phyloP scores from a whole-genome alignment of 2,797 vertebrate genomes.

The Notoglanidium macrostoma region DNA sequence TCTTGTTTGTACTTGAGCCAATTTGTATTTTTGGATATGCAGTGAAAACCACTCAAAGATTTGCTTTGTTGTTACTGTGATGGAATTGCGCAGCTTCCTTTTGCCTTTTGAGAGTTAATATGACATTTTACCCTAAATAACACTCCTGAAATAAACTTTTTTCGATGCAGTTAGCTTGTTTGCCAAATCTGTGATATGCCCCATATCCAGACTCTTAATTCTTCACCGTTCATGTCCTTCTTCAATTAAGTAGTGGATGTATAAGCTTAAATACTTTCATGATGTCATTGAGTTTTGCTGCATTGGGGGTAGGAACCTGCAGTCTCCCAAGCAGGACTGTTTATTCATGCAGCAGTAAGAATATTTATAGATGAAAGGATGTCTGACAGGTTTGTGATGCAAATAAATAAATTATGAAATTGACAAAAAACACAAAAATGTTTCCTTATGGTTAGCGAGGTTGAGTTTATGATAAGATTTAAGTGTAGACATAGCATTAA shows the following conservation, averaged over 20 bases:
- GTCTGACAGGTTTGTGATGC: background rate
- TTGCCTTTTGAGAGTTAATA: background rate
- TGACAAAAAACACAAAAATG: background rate
- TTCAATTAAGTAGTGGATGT: background rate
- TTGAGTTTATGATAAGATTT: background rate
- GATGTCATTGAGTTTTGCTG: background rate
- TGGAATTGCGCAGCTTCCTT: too few species aligned
- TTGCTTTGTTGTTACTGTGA: background rate
- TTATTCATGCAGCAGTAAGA: background rate
- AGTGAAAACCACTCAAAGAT: background rate
- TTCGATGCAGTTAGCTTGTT: background rate
- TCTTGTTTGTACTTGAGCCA: background rate
- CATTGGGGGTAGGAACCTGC: background rate
- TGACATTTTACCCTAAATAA: background rate
- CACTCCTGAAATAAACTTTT: background rate
- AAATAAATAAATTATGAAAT: background rate
- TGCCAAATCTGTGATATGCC: background rate
- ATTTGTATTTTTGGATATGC: background rate
- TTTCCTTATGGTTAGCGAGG: background rate
- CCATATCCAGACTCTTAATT: background rate
- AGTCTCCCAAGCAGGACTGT: background rate
- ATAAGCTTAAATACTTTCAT: background rate
- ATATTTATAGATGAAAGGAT: conserved; percentile 22
- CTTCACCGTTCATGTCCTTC: background rate
- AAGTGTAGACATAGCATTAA: too few species aligned